Percentiles rank a stretch among this genome's conserved stretches.
Evolutionary conservation across 2,797 vertebrate species (phyloP).

Genomic region (Crenichthys baileyi): DNA sequence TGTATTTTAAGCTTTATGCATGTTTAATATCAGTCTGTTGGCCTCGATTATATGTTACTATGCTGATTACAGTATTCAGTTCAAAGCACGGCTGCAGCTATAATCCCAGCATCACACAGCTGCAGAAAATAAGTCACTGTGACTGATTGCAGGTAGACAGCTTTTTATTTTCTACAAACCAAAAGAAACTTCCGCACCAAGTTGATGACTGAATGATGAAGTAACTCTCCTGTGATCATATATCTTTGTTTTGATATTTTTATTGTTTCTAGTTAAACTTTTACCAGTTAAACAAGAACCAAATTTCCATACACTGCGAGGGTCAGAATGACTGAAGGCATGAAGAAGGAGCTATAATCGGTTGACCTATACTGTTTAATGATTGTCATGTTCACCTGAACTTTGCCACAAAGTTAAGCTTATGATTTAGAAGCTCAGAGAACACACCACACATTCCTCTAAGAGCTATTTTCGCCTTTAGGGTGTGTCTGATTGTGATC

Average conservation of each 20-base stretch:
- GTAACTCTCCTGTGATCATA: background rate
- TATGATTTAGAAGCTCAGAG: slow-evolving; percentile 62
- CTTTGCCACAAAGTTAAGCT: slow-evolving; percentile 31
- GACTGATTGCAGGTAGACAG: background rate
- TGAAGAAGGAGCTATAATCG: background rate
- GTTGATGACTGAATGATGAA: background rate
- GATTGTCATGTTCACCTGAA: slow-evolving; percentile 48
- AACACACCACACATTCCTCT: background rate
- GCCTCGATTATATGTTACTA: background rate
- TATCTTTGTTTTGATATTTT: background rate
- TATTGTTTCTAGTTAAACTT: background rate
- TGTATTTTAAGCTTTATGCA: background rate
- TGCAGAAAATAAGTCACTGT: background rate
- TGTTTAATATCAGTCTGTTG: background rate
- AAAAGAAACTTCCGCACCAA: background rate
- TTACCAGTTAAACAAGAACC: background rate
- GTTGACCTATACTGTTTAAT: slow-evolving; percentile 60
- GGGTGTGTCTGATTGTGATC: slow-evolving; percentile 53
- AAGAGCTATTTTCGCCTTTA: slow-evolving; percentile 8
- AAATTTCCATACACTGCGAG: background rate
- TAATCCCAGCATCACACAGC: background rate
- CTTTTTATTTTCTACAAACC: background rate
- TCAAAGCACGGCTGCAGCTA: background rate
- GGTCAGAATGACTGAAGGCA: background rate
- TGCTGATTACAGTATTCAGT: background rate